A percentile compares a stretch with the other conserved stretches of the same genome.
These are phyloP conservation scores for Drosophila emarginata DNA, from an alignment of 2,888 invertebrate species.

Conservation along the genomic window DNA sequence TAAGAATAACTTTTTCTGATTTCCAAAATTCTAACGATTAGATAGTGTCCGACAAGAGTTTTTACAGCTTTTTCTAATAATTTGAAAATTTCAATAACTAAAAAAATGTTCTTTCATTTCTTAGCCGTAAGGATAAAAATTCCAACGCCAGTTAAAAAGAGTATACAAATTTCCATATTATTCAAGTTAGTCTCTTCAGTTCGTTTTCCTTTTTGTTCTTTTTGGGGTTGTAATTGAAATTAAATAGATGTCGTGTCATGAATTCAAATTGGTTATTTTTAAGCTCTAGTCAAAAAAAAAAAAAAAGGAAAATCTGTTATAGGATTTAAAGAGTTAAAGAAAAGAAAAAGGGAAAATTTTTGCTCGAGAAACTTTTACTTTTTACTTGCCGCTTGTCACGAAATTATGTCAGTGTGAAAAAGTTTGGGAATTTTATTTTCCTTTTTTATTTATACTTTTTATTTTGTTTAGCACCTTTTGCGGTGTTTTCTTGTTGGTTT, in stretches of 20 bases:
- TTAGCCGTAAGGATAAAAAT: no score
- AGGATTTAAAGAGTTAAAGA: constrained; percentile 57
- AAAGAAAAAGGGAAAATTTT: neutral
- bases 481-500: neutral
- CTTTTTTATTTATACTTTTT: neutral
- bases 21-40: no score
- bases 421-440: constrained; percentile 42
- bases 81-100: no score
- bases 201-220: constrained; percentile 25
- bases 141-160: constrained; percentile 19
- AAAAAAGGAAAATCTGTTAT: constrained; percentile 14
- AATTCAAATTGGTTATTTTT: constrained; percentile 66
- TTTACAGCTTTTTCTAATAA: no score
- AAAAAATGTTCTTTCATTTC: no score
- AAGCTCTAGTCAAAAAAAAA: constrained; percentile 24
- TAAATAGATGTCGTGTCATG: constrained; percentile 78
- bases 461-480: neutral
- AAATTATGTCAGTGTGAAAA: constrained; percentile 9
- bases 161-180: constrained; percentile 26
- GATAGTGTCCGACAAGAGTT: no score
- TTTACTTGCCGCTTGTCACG: constrained; percentile 3
- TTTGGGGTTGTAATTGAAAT: constrained; percentile 75
- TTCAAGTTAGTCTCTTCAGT: neutral
- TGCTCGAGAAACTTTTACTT: constrained; percentile 36
- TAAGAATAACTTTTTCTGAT: no score